Conservation (phyloP, 2,113 vertebrate genomes). For the Azemiops feae region DNA sequence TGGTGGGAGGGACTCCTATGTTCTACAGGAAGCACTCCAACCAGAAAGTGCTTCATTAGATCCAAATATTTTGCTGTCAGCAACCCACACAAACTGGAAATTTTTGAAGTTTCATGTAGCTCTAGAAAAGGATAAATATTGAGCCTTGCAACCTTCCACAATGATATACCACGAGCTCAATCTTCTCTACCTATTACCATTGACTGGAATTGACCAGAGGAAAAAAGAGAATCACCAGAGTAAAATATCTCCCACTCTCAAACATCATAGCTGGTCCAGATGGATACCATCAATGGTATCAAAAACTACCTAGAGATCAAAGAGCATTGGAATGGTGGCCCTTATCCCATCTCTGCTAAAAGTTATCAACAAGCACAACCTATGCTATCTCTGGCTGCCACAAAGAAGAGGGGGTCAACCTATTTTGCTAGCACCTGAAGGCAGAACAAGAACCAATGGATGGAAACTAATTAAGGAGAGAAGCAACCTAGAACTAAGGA, state of each 20-base stretch:
- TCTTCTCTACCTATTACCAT: neutral
- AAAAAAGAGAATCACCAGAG: neutral
- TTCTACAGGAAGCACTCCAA: neutral
- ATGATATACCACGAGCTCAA: neutral
- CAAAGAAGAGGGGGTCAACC: neutral
- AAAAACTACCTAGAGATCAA: neutral
- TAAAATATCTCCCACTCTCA: neutral
- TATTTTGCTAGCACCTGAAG: neutral
- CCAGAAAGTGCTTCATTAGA: neutral
- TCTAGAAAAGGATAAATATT: neutral
- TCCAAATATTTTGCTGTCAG: neutral
- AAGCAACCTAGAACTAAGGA: neutral
- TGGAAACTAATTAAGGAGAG: neutral
- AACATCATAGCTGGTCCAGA: neutral
- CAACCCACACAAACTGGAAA: neutral
- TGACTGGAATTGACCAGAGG: neutral
- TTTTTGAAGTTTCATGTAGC: neutral
- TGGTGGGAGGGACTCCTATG: neutral
- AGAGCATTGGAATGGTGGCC: neutral
- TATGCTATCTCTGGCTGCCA: neutral
- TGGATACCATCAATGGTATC: neutral
- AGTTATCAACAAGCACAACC: neutral
- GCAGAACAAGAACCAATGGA: neutral
- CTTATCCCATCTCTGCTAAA: neutral
- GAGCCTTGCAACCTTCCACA: neutral